Percentiles rank a stretch among this genome's conserved stretches.
phyloP scores from a whole-genome alignment of 2,113 vertebrate species.

The Setophaga coronata region DNA sequence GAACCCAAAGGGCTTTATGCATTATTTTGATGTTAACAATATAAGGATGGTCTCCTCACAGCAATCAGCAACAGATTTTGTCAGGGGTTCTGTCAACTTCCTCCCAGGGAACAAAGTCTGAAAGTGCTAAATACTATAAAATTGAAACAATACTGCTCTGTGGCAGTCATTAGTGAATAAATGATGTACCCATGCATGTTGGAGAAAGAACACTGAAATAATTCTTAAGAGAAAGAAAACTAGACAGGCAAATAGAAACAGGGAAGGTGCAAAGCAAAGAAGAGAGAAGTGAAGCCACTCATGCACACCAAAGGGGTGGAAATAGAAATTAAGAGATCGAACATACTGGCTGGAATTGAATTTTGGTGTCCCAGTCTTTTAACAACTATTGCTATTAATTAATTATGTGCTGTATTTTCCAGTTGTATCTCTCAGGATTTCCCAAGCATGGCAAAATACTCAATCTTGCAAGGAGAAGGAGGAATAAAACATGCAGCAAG shows the following conservation, averaged over 20 bases:
- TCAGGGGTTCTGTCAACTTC: not conserved
- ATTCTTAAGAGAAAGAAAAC: not conserved
- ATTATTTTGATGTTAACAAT: not conserved
- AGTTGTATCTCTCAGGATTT: not conserved
- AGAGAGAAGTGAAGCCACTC: not conserved
- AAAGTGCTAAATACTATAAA: not conserved
- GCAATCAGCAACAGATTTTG: not conserved
- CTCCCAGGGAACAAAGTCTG: not conserved
- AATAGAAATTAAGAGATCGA: not conserved
- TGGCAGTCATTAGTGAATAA: not conserved
- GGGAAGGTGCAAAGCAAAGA: not conserved
- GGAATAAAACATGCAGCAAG: not conserved
- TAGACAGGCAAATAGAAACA: not conserved
- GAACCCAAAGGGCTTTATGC: not conserved
- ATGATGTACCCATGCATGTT: not conserved
- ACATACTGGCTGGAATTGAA: not conserved
- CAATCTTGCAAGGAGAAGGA: not conserved
- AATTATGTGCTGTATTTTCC: not conserved
- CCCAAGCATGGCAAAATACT: not conserved
- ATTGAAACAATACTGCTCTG: not conserved
- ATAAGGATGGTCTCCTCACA: not conserved
- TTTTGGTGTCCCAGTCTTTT: not conserved
- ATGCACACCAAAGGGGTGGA: not conserved
- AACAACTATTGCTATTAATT: not conserved
- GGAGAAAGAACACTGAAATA: not conserved